These are phyloP conservation scores for Clamator glandarius DNA, from an alignment of 2,797 vertebrate species.

Conservation along the genomic window DNA sequence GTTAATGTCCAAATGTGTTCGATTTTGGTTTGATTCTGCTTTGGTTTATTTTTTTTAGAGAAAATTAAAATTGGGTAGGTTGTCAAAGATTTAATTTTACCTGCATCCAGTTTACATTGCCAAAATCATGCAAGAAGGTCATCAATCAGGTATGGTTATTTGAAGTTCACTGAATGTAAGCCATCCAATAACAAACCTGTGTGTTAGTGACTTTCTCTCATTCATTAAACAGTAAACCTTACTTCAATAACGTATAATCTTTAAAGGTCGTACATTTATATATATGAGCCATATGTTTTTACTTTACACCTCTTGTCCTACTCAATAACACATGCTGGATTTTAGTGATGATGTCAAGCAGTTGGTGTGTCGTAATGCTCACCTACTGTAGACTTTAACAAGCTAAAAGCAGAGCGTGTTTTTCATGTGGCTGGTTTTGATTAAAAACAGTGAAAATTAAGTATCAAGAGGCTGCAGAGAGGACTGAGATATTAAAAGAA, in stretches of 20 bases:
- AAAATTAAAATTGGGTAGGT: neutral
- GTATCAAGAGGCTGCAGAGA: neutral
- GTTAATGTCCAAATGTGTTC: slow-evolving; percentile 24
- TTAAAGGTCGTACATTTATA: neutral
- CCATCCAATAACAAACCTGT: neutral
- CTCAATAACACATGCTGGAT: neutral
- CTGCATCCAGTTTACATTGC: neutral
- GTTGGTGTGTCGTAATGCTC: neutral
- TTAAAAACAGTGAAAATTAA: neutral
- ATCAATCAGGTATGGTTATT: neutral
- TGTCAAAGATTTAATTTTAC: neutral
- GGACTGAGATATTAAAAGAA: neutral
- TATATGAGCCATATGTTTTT: neutral
- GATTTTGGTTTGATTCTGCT: neutral
- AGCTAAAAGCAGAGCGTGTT: neutral
- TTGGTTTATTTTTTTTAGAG: slow-evolving; percentile 20
- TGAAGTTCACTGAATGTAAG: neutral
- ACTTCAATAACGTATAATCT: neutral
- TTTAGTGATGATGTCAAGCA: neutral
- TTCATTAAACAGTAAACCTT: neutral
- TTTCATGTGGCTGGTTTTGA: neutral
- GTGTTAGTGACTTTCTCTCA: neutral
- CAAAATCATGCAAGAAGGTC: neutral
- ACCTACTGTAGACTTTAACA: neutral
- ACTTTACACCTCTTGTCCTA: neutral